Evolutionary conservation across 30 jellyfish, hydroid and myxozoan genomes (phyloP).

Genomic region (Aurelia coerulea): DNA sequence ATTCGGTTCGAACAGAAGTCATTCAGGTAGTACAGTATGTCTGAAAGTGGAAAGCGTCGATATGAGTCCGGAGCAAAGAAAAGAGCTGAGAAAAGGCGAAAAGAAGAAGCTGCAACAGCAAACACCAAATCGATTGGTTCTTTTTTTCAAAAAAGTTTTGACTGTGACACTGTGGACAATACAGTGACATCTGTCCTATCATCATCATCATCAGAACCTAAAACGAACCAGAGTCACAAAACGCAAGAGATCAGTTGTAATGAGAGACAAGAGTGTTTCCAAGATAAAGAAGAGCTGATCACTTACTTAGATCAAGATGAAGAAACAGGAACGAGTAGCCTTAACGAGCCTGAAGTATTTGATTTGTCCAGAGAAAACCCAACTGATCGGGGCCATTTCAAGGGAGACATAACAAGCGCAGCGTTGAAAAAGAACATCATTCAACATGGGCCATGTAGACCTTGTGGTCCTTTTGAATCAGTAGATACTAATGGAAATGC

Average conservation of each 20-base stretch:
- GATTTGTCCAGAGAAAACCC: constrained; percentile 38
- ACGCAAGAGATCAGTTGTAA: constrained; percentile 34
- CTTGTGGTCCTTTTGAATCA: constrained; percentile 1
- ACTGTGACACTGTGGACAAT: background rate
- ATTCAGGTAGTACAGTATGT: no score
- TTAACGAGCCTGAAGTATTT: constrained; percentile 4
- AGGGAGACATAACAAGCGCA: background rate
- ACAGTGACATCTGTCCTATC: background rate
- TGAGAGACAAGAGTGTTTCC: constrained; percentile 21
- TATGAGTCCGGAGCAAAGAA: no score
- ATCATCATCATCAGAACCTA: constrained; percentile 5
- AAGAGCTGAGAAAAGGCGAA: background rate
- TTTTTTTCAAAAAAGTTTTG: constrained; percentile 16
- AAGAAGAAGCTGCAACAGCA: background rate
- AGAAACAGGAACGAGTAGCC: constrained; percentile 9
- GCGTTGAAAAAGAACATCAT: constrained; percentile 6
- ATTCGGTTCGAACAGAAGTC: no score
- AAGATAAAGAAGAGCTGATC: background rate
- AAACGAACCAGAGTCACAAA: constrained; percentile 13
- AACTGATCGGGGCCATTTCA: constrained; percentile 53
- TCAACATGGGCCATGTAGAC: constrained; percentile 58
- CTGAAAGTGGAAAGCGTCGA: no score
- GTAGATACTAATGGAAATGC: constrained; percentile 1
- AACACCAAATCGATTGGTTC: background rate
- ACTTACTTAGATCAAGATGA: constrained; percentile 4